A percentile compares a stretch with the other conserved stretches of the same genome.
Conservation (phyloP, 2,888 invertebrate genomes). For the Lamellibrachia satsuma region DNA sequence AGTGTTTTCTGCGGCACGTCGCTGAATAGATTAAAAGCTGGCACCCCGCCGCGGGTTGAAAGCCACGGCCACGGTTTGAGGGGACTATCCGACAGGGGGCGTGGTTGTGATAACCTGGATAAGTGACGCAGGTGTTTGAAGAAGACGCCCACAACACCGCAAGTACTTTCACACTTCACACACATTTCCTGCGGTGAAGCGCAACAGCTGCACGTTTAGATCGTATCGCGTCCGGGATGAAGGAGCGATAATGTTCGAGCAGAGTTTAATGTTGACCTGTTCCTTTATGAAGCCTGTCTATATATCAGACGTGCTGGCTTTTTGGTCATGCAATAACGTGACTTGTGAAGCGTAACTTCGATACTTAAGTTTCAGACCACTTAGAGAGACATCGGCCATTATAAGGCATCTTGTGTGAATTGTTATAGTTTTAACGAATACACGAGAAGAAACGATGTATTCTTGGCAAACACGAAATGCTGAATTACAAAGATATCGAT, state of each 20-base stretch:
- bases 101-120: neutral
- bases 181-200: neutral
- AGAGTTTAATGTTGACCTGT: neutral
- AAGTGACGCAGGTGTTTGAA: conserved; percentile 4
- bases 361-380: neutral
- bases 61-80: neutral
- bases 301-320: neutral
- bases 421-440: neutral
- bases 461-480: neutral
- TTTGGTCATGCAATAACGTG: neutral
- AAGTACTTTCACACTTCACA: neutral
- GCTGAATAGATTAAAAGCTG: neutral
- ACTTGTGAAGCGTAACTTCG: neutral
- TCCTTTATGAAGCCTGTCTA: neutral
- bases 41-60: neutral
- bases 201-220: neutral
- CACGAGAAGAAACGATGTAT: neutral
- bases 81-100: neutral
- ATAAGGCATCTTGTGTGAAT: neutral
- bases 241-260: neutral
- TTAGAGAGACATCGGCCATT: neutral
- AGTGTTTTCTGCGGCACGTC: neutral
- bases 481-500: neutral
- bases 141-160: neutral
- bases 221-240: neutral